Evolutionary conservation across 1,140 invertebrate species (phyloP).

Genomic region (Drosophila micromelanica): DNA sequence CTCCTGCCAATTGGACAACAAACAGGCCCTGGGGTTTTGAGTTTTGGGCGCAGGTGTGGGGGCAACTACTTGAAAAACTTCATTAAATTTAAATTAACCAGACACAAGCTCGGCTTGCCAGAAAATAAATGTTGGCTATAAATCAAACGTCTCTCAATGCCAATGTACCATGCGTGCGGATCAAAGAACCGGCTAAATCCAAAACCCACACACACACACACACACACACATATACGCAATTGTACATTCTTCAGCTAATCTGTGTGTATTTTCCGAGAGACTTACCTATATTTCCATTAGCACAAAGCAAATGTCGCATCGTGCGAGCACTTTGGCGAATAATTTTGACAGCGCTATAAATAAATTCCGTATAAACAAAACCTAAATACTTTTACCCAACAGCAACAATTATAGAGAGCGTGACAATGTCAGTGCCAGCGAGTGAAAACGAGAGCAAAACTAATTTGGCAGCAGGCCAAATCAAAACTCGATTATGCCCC

Average conservation of each 20-base stretch:
- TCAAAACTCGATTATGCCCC: slow-evolving; percentile 61
- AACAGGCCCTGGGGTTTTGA: slow-evolving; percentile 40
- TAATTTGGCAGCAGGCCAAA: slow-evolving; percentile 67
- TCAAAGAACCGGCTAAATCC: slow-evolving; percentile 52
- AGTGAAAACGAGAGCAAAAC: slow-evolving; percentile 74
- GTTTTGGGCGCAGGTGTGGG: slow-evolving; percentile 47
- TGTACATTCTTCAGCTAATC: slow-evolving; percentile 6
- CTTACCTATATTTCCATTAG: slow-evolving; percentile 32
- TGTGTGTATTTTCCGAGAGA: slow-evolving; percentile 27
- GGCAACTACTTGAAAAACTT: slow-evolving; percentile 33
- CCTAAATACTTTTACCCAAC: slow-evolving; percentile 66
- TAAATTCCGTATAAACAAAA: slow-evolving; percentile 56
- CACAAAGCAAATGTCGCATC: slow-evolving; percentile 21
- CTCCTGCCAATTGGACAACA: slow-evolving; percentile 47
- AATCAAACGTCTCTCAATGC: slow-evolving; percentile 56
- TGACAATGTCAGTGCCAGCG: slow-evolving; percentile 76
- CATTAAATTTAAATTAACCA: slow-evolving; percentile 65
- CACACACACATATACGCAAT: slow-evolving; percentile 1
- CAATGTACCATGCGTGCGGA: slow-evolving; percentile 52
- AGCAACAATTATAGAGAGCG: slow-evolving; percentile 34
- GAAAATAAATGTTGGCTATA: slow-evolving; percentile 57
- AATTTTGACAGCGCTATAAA: slow-evolving; percentile 73
- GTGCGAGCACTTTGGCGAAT: slow-evolving; percentile 33
- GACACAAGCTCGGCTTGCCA: slow-evolving; percentile 31
- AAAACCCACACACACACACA: slow-evolving; percentile 28